Evolutionary conservation across 2,888 invertebrate genomes (phyloP).

Genomic region (Alitta virens): DNA sequence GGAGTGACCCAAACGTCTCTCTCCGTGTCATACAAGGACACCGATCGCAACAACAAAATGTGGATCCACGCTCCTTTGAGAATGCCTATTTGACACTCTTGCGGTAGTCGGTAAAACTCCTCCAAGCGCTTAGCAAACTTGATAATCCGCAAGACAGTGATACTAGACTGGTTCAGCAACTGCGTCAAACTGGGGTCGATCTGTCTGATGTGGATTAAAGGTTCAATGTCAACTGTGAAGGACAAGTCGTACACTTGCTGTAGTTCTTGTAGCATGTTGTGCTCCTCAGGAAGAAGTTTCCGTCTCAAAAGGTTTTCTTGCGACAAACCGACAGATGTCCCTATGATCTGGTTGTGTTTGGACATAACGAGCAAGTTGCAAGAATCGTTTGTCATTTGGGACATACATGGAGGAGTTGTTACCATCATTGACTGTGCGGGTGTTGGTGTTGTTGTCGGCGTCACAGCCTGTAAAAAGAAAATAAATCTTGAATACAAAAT

Average conservation of each 20-base stretch:
- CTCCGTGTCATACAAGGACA: slow-evolving; percentile 85
- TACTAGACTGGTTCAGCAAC: slow-evolving; percentile 67
- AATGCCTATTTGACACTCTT: slow-evolving; percentile 86
- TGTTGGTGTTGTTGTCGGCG: slow-evolving; percentile 15
- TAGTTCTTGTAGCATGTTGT: slow-evolving; percentile 22
- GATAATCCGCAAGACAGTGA: slow-evolving; percentile 78
- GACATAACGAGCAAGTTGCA: slow-evolving; percentile 8
- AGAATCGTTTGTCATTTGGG: background rate
- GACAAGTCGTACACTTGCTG: slow-evolving; percentile 33
- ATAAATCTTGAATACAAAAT: no score
- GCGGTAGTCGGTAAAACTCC: slow-evolving; percentile 89
- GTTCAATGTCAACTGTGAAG: slow-evolving; percentile 34
- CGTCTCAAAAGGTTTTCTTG: slow-evolving; percentile 14
- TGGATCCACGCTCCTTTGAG: slow-evolving; percentile 69
- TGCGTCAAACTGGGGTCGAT: slow-evolving; percentile 60
- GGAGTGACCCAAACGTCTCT: slow-evolving; percentile 80
- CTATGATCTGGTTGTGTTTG: background rate
- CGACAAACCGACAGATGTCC: background rate
- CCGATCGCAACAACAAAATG: slow-evolving; percentile 80
- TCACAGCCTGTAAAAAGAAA: no score
- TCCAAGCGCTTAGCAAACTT: slow-evolving; percentile 64
- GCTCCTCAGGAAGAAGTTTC: slow-evolving; percentile 22
- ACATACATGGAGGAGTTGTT: background rate
- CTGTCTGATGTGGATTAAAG: slow-evolving; percentile 32
- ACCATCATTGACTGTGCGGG: background rate